Conservation (phyloP, 2,888 invertebrate species). For the Hermaeophaga mercurialis region DNA sequence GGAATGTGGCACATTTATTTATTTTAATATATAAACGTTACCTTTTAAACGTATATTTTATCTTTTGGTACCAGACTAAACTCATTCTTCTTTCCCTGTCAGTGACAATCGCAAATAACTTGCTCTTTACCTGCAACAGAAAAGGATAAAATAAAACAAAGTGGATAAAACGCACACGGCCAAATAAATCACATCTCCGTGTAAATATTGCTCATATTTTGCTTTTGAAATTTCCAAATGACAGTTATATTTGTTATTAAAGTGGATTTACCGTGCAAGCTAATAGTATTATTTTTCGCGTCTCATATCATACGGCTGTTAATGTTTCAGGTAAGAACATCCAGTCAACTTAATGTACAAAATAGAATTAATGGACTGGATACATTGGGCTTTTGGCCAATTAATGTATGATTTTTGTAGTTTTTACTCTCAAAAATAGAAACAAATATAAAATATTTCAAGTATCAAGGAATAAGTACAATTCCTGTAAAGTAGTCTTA, state of each 20-base stretch:
- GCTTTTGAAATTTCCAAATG: constrained; percentile 29
- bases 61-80: not conserved
- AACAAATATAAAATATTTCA: no score
- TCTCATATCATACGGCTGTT: constrained; percentile 21
- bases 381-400: constrained; percentile 7
- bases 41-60: no score
- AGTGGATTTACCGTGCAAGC: constrained; percentile 11
- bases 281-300: constrained; percentile 34
- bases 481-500: no score
- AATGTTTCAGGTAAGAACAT: constrained; percentile 27
- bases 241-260: constrained; percentile 30
- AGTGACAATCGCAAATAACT: constrained; percentile 25
- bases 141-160: constrained; percentile 34
- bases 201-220: constrained; percentile 36
- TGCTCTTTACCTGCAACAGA: constrained; percentile 49
- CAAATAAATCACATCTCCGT: constrained; percentile 34
- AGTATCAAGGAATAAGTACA: no score
- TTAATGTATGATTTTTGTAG: not conserved
- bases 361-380: constrained; percentile 29
- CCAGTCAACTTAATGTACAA: not conserved
- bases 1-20: no score
- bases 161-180: constrained; percentile 6
- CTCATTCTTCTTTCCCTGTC: constrained; percentile 1
- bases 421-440: no score
- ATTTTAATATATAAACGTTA: no score